Evolutionary conservation across 1,140 invertebrate species (phyloP).

Genomic region (Eurosta solidaginis): DNA sequence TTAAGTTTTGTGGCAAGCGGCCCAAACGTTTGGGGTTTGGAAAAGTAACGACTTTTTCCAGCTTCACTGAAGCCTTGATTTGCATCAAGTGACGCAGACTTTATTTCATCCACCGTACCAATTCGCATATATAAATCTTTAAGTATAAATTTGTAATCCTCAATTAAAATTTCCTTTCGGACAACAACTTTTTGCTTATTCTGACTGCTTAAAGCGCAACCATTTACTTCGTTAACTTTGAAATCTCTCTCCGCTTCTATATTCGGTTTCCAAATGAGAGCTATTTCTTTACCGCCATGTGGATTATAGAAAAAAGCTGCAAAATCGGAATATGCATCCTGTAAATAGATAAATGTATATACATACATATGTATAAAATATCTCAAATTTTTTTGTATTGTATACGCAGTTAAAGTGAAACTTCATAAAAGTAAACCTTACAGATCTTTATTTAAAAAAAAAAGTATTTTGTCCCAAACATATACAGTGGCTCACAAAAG

Average conservation of each 20-base stretch:
- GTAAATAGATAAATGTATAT: too few relatives aligned
- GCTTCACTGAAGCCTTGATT: neutral
- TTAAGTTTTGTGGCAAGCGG: neutral
- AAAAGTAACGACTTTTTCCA: slow-evolving; percentile 10
- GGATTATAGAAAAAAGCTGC: slow-evolving; percentile 88
- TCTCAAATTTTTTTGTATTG: slow-evolving; percentile 17
- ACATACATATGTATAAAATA: too few relatives aligned
- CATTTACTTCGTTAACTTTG: slow-evolving; percentile 68
- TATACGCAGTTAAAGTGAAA: too few relatives aligned
- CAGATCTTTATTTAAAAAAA: too few relatives aligned
- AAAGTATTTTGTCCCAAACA: neutral
- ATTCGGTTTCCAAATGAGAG: slow-evolving; percentile 79
- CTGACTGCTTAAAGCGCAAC: slow-evolving; percentile 42
- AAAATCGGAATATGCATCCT: slow-evolving; percentile 76
- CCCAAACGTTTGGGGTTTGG: neutral
- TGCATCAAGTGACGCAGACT: neutral
- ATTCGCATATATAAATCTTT: slow-evolving; percentile 52
- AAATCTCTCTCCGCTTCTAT: slow-evolving; percentile 68
- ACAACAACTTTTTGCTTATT: slow-evolving; percentile 42
- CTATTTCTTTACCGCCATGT: slow-evolving; percentile 81
- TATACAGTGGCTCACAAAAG: too few relatives aligned
- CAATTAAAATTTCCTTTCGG: slow-evolving; percentile 66
- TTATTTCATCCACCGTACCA: slow-evolving; percentile 36
- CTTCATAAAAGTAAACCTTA: too few relatives aligned
- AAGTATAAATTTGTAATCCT: slow-evolving; percentile 72